Base-by-base conservation (phyloP, 2,888 invertebrate genomes). In the Hypomecis atomaria region DNA sequence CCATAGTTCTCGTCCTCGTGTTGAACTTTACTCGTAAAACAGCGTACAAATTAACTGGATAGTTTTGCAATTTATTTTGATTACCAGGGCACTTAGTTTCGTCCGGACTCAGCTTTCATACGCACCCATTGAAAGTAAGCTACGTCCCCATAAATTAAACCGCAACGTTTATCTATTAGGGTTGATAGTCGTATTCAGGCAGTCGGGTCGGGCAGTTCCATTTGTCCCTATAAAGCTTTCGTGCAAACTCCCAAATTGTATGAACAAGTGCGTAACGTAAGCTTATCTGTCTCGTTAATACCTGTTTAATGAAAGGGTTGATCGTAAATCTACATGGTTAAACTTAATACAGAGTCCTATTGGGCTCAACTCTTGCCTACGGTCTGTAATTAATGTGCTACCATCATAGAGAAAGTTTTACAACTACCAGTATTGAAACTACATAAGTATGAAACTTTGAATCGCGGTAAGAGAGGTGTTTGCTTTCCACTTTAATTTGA, bases 261-360 rank as follows among this genome's bases (percentile, higher is more conserved):
- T 83, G 85, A 86, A 88, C 87, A 85, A 89, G 86, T 88, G 87
- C 84, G 85, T 88, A 87, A 85, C 84, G 85, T 85, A 80, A 82
- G 82, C 83, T 88, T 90, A 90, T 90, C 89, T 89, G 83, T 89
- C 88, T 85, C 87, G 84, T 87, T 90, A 90, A 90, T 91, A 90
- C 91, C 89, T 89, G 87, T 88, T 90, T 91, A 90, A 92, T 91
- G 89, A 91, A 90, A 91, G 90, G 92, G 90, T 89, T 83, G 89
- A 89, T 90, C 91, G 89, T 92, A 90, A 92, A 92, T 92, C 90
- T 89, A 91, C 88, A 88, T 85, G 86, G 86, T 83, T 85, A 83
- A 89, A 90, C 88, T 89, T 88, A 89, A 88, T 88, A 88, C 84
- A 65, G 82, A 84, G 82, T 87, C 82, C 86, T 88, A 87, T 88